Base-by-base conservation (phyloP, 2,888 invertebrate genomes). In the Pterostichus madidus region DNA sequence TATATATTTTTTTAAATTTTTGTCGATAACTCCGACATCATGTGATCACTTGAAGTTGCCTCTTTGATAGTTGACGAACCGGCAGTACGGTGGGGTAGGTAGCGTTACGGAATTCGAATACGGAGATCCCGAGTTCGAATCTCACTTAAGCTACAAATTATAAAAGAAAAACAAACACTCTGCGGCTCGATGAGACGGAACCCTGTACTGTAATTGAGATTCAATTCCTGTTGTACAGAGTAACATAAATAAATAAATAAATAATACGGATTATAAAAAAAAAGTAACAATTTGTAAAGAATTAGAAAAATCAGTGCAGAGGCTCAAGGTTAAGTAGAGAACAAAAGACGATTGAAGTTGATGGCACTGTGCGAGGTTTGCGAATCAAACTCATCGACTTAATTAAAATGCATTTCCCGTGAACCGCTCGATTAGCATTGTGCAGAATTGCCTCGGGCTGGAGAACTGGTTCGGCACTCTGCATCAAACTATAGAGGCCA, bases 351-450 rank as follows among this genome's bases (percentile, higher is more conserved):
- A 71, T 71, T 71, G 17, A 39, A 44, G 64, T 64, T 15, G 64
- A 64, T 64, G 64, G 44, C 46, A 44, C 44, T 39, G 24, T 17
- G 17, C 68, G 10, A 71, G 39, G 68, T 71, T 44, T 71, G 68
- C 68, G 68, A 71, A 71, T 71, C 68, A 44, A 71, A 71, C 44
- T 71, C 44, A 39, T 15, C 10, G 39, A 10, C 17, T 44, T 44
- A 71, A 71, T 71, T 71, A 71, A 71, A 71, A 71, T 71, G 68
- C 68, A 46, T 71, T 71, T 71, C 11, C 17, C 13, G 39, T 44
- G 68, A 71, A 44, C 68, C 68, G 68, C 68, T 71, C 68, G 68
- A 71, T 71, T 71, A 71, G 44, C 68, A 44, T 71, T 71, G 68
- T 71, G 68, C 64, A 64, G 11, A 64, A 13, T 7, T 13, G 13